Base-by-base conservation (phyloP, 2,113 vertebrate species). In the Pelecanoides urinatrix region DNA sequence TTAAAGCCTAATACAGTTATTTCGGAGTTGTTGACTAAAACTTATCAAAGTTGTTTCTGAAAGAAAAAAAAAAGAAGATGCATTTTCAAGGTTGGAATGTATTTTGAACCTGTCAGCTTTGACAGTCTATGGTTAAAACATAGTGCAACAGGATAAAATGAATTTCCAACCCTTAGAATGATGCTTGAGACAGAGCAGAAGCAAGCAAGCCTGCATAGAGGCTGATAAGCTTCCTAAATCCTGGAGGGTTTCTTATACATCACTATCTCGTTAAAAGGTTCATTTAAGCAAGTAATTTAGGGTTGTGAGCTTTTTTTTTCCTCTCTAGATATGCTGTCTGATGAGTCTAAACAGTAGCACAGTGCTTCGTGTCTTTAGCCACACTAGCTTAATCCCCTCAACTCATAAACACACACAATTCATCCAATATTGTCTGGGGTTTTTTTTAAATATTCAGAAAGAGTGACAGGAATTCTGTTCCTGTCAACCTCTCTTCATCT, bases 141-240 rank as follows among this genome's bases (percentile, higher is more conserved):
- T 16, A 70, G 42, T 55, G 27, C 66, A 94, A 92, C 53, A 90
- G 66, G 83, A 91, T 70, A 73, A 95, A 91, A 94, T 73, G 4
- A 44, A 79, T 94, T 94, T 94, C 93, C 58, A 91, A 21, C 62
- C 16, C 34, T 94, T 66, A 58, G 50, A 91, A 91, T 53, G 22
- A 82, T 50, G 29, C 58, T 75, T 94, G 94, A 96, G 88, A 79
- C 70, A 80, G 44, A 94, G 89, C 49, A 13, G 89, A 95, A 97
- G 94, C 32, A 91, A 94, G 32, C n/a, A 85, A 79, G 70, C 21
- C 92, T 97, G 89, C 53, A 66, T 27, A 91, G 70, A 90, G 62
- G 42, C 77, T 87, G 94, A 95, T 97, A 97, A 97, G 89, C 92
- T 92, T 58, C 62, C 45, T 63, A 91, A 97, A 91, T 94, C 89